These are phyloP conservation scores for Pelecanus crispus DNA, from an alignment of 2,113 vertebrate species.

Conservation along the genomic window DNA sequence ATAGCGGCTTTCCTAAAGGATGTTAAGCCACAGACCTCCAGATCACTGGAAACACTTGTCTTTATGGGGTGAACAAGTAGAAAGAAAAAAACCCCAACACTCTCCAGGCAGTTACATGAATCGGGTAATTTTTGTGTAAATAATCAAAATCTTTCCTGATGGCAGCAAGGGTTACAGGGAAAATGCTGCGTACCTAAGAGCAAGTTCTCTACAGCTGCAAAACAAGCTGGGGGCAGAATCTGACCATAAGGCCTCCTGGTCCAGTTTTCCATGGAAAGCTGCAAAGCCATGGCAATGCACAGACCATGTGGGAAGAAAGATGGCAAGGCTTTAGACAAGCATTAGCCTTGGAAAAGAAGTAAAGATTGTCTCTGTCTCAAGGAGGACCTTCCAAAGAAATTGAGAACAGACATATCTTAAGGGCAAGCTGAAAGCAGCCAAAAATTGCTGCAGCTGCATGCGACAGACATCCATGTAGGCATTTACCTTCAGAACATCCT, in stretches of 20 bases:
- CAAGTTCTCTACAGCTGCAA: background rate
- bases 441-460: background rate
- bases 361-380: background rate
- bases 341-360: background rate
- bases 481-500: background rate
- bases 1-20: background rate
- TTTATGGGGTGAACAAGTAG: background rate
- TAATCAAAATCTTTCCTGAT: background rate
- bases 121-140: background rate
- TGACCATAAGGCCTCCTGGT: background rate
- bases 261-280: background rate
- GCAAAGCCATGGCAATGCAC: background rate
- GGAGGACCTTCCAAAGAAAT: background rate
- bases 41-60: background rate
- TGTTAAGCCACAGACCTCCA: background rate
- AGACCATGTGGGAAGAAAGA: background rate
- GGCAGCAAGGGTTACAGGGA: background rate
- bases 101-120: background rate
- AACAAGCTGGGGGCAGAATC: background rate
- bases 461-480: background rate
- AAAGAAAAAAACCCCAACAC: fast-evolving
- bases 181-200: background rate
- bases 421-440: background rate
- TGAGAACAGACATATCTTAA: background rate
- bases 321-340: background rate